phyloP scores from a whole-genome alignment of 2,113 vertebrate genomes.

The Todiramphus chloris region DNA sequence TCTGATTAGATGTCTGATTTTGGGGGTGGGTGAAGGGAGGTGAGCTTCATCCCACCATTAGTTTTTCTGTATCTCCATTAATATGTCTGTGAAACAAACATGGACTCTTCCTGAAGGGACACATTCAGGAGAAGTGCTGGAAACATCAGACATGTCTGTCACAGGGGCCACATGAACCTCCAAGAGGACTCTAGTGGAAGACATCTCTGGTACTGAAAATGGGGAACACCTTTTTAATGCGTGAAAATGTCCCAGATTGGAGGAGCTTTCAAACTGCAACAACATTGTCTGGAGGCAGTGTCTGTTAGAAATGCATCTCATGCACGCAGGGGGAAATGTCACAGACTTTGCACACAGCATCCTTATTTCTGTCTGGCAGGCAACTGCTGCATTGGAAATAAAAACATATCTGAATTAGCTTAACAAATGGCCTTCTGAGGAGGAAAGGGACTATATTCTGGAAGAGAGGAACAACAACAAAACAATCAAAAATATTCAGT shows the following conservation, averaged over 20 bases:
- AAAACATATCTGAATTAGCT: background rate
- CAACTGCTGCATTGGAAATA: background rate
- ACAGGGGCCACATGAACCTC: background rate
- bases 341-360: background rate
- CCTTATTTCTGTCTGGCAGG: background rate
- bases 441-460: background rate
- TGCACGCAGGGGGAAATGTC: rapidly evolving
- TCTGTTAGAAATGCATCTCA: background rate
- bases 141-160: rapidly evolving
- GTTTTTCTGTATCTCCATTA: background rate
- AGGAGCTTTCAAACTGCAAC: background rate
- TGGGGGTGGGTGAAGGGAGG: background rate
- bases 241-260: background rate
- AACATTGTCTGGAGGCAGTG: background rate
- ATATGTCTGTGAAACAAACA: background rate
- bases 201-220: background rate
- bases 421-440: background rate
- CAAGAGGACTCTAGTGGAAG: background rate
- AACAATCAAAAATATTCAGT: rapidly evolving
- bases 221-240: background rate
- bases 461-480: background rate
- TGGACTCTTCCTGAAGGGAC: background rate
- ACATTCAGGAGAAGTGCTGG: background rate
- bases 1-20: constrained; percentile 24
- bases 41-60: background rate